Evolutionary conservation across 64 coral and sea anemone species (phyloP).

Genomic region (Orbicella faveolata): DNA sequence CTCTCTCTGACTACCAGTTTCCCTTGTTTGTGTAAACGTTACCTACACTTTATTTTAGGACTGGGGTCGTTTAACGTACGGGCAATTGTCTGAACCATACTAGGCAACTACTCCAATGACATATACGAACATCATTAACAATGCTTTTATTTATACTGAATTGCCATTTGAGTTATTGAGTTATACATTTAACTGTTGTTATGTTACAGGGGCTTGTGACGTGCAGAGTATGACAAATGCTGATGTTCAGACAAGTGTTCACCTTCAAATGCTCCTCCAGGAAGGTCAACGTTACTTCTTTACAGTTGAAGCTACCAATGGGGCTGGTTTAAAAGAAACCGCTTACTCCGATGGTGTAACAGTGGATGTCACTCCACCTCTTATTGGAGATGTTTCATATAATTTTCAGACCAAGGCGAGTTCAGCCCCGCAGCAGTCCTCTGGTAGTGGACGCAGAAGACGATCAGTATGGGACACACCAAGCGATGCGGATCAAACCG

Average conservation of each 20-base stretch:
- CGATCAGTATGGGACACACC: constrained; percentile 15
- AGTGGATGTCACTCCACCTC: constrained; percentile 70
- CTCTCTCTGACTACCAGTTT: too few species aligned
- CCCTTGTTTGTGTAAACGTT: too few species aligned
- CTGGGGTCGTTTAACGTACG: too few species aligned
- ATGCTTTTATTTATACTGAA: too few species aligned
- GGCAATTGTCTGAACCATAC: too few species aligned
- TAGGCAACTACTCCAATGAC: too few species aligned
- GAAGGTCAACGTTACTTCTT: constrained; percentile 67
- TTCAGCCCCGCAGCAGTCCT: not conserved
- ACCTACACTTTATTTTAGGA: too few species aligned
- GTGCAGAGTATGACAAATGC: constrained; percentile 43
- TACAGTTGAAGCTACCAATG: constrained; percentile 81
- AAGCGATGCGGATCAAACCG: not conserved
- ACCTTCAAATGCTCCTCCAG: not conserved
- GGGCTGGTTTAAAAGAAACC: constrained; percentile 56
- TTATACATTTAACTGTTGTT: not conserved
- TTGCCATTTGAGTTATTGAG: not conserved
- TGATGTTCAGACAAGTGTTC: constrained; percentile 53
- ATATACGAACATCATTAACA: too few species aligned
- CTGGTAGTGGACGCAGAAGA: constrained; percentile 3
- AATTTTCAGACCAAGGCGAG: not conserved
- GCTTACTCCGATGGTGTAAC: constrained; percentile 86
- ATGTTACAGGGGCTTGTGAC: constrained; percentile 58
- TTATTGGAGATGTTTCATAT: constrained; percentile 36